A percentile compares a stretch with the other conserved stretches of the same genome.
Conservation (phyloP, 2,113 vertebrate species). For the Solenodon paradoxus region DNA sequence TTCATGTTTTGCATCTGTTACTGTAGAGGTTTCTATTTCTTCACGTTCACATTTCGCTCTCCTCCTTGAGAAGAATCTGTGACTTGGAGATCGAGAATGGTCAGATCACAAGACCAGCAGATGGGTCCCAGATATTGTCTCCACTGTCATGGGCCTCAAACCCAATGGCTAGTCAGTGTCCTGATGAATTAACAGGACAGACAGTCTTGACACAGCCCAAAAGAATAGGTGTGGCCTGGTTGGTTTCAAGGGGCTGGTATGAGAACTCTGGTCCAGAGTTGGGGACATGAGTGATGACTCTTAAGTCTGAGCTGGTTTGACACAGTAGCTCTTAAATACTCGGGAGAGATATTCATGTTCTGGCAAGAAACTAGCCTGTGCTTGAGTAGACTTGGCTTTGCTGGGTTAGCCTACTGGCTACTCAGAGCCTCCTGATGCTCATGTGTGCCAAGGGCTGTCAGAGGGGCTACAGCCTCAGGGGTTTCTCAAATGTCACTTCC, state of each 20-base stretch:
- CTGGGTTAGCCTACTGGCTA: not conserved
- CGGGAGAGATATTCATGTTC: not conserved
- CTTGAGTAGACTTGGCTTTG: not conserved
- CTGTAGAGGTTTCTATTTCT: not conserved
- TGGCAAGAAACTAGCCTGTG: not conserved
- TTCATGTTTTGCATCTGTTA: not conserved
- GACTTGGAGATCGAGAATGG: not conserved
- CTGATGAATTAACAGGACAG: not conserved
- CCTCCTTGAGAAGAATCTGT: not conserved
- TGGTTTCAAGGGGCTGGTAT: not conserved
- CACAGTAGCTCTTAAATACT: not conserved
- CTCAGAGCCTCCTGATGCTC: not conserved
- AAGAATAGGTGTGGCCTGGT: not conserved
- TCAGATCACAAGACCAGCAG: too few relatives aligned
- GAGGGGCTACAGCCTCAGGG: not conserved
- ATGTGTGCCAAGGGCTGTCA: not conserved
- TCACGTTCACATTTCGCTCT: not conserved
- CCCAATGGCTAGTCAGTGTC: not conserved
- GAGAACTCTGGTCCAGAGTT: not conserved
- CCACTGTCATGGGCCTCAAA: not conserved
- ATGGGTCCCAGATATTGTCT: not conserved
- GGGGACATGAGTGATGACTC: not conserved
- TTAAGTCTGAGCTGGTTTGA: not conserved
- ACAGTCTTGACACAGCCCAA: too few relatives aligned
- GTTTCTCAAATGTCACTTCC: not conserved